Percentiles rank a stretch among this genome's conserved stretches.
phyloP scores from a whole-genome alignment of 2,113 vertebrate genomes.

The Xiphophorus couchianus region DNA sequence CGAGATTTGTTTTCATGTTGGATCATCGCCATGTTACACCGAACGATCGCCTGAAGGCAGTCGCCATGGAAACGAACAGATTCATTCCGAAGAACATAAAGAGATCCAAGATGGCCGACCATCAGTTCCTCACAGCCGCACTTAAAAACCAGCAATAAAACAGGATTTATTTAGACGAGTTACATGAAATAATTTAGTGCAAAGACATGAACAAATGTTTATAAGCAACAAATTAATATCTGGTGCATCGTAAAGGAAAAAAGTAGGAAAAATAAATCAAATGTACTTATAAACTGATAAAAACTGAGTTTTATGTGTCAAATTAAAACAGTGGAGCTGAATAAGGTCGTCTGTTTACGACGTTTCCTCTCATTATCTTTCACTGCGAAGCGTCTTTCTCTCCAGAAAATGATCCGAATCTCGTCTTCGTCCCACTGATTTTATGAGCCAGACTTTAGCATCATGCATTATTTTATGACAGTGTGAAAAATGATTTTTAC shows the following conservation, averaged over 20 bases:
- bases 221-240: too few species aligned
- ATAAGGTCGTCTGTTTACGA: not conserved
- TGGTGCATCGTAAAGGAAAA: too few species aligned
- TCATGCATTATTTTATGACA: not conserved
- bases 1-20: too few species aligned
- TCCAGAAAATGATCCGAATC: not conserved
- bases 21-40: not conserved
- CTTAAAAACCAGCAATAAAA: not conserved
- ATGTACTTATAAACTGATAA: not conserved
- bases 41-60: not conserved
- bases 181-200: too few species aligned
- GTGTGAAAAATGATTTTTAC: not conserved
- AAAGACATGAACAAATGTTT: too few species aligned
- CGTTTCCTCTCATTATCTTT: not conserved
- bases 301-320: not conserved
- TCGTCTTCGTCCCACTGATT: not conserved
- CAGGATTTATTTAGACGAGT: too few species aligned
- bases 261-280: too few species aligned
- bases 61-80: slow-evolving; percentile 3
- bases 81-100: slow-evolving; percentile 1
- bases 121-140: not conserved
- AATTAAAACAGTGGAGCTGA: not conserved
- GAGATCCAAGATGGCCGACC: not conserved
- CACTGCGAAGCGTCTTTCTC: not conserved
- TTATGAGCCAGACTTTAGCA: not conserved